Evolutionary conservation across 1,140 invertebrate genomes (phyloP), one percentile per base, ranked within the genome.

Genomic region (Lordiphosa clarofinis): DNA sequence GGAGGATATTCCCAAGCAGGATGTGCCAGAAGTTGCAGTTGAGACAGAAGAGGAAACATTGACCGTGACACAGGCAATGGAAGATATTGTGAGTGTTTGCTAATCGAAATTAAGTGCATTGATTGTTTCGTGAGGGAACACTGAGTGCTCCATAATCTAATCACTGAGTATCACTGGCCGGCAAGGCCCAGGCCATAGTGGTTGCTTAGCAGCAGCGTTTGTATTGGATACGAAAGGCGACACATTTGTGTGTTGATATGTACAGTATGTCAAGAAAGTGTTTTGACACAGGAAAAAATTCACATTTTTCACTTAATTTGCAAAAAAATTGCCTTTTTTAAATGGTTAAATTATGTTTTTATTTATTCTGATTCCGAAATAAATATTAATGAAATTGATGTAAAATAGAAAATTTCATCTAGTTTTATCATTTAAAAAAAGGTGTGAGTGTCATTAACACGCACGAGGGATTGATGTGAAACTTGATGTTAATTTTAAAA

Each of bases 21-120:
- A 46, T 42, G 15, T 19, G 42, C 24, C 6, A 28, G 37, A 31
- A 12, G 12, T 40, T 46, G 37, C 56, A 40, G n/a, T 8, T 7
- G 15, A 15, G 15, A 15, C 15, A 15, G 3, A 1, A 4, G 4
- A 12, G 7, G n/a, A 46, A 3, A 3, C 31, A 21, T 0, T 31
- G 7, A 9, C 24, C 24, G 24, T 12, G n/a, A 19, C 43, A 13
- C 10, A 21, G 43, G 24, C 48, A 8, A 39, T 39, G 9, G 60
- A 70, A 38, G 72, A 81, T 35, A 81, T 81, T 61, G 75, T 81
- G 19, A 81, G 75, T 81, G 50, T 44, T 33, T 42, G 7, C n/a
- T 12, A 12, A n/a, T 15, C 11, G 10, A 40, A 15, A 12, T 12
- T 5, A 48, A 28, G 3, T 36, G 21, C 21, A 19, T 40, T 13